Evolutionary conservation across 23 tunicate species (phyloP), one percentile per base, ranked within the genome.

Genomic region (Halocynthia aurantium): DNA sequence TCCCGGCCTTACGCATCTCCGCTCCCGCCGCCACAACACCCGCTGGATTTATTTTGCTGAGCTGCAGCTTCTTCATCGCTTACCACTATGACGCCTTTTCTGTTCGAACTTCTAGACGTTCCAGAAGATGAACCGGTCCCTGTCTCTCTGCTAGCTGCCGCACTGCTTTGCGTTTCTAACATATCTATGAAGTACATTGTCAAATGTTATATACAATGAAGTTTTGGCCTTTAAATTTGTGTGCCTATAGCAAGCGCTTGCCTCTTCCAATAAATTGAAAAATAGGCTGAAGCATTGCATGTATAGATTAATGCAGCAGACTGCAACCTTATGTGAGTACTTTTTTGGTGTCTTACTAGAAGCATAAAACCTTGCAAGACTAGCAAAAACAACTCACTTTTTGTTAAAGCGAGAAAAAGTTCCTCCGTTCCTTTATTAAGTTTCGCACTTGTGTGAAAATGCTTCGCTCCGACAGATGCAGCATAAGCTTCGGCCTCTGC

Each of bases 401-500:
- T 92, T 9, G 98, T 84, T 52, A 92, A 60, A 44, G 88, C 80
- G 44, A 92, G 81, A 72, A 92, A 92, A n/a, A 92, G 70, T 65
- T 92, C 98, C 40, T 92, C 98, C 61, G 86, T 92, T 67, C 98
- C 98, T 75, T 83, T 92, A 79, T 86, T 86, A 6, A 81, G 86
- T 60, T 92, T 92, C 18, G 98, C 98, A 62, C 98, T 92, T 17
- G 98, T 92, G 82, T 92, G 98, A 19, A 92, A 53, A 80, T 92
- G 98, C 66, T 92, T 92, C n/a, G 98, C 98, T 57, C 98, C 98
- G 20, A 92, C 98, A 0, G 87, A 81, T 31, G 65, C 50, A 8
- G 98, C 98, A 60, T 92, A 92, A 31, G 84, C 98, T 78, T 92
- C 98, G 18, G 98, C 98, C 52, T 92, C 92, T 58, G 89, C 81